Percentiles rank a stretch among this genome's conserved stretches.
Conservation (phyloP, 2,797 vertebrate genomes). For the Urophycis tenuis region DNA sequence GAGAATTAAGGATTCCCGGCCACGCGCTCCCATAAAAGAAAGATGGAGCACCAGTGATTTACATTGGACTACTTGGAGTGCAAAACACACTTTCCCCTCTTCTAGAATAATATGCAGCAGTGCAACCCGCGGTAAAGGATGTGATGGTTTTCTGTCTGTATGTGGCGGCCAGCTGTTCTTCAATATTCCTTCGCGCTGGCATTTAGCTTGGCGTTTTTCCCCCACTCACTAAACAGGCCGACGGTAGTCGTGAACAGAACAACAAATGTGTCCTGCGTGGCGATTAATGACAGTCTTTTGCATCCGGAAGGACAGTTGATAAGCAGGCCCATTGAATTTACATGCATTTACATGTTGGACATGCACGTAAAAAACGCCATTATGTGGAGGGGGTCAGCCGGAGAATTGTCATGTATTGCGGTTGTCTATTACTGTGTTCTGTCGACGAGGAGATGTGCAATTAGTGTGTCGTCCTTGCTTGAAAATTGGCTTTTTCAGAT, state of each 20-base stretch:
- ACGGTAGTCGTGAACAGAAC: background rate
- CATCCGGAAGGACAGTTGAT: slow-evolving; percentile 10
- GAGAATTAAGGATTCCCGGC: slow-evolving; percentile 24
- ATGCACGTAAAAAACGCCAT: background rate
- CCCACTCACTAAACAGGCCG: background rate
- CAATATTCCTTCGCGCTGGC: background rate
- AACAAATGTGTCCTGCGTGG: background rate
- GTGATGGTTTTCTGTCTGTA: background rate
- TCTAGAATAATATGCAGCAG: slow-evolving; percentile 44
- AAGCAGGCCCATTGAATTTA: background rate
- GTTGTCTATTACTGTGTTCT: background rate
- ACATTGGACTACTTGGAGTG: slow-evolving; percentile 50
- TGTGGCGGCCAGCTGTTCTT: slow-evolving; percentile 21
- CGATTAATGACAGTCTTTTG: background rate
- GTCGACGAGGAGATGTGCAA: background rate
- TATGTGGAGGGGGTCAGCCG: slow-evolving; percentile 4
- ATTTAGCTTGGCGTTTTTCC: background rate
- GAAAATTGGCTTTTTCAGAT: background rate
- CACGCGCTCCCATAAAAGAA: slow-evolving; percentile 36
- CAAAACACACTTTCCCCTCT: slow-evolving; percentile 29
- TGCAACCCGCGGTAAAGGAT: background rate
- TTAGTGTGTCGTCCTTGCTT: background rate
- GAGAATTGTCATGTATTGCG: slow-evolving; percentile 9
- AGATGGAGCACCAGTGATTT: slow-evolving; percentile 43
- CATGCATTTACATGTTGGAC: background rate